Evolutionary conservation across 1,140 invertebrate species (phyloP).

Genomic region (Orussus abietinus): DNA sequence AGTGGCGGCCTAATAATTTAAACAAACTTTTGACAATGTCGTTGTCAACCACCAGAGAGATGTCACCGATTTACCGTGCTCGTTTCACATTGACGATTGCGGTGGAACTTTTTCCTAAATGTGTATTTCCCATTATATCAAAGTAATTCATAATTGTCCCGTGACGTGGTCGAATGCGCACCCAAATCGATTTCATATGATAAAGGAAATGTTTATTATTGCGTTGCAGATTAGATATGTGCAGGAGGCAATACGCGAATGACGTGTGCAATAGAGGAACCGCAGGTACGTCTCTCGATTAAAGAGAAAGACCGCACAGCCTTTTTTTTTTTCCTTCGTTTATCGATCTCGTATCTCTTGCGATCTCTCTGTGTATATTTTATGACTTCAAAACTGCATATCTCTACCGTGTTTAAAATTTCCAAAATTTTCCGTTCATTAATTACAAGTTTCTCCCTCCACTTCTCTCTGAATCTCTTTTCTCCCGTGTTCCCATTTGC

Average conservation of each 20-base stretch:
- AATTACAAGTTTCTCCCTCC: not conserved
- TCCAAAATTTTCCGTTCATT: conserved; percentile 4
- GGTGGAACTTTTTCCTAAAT: no score
- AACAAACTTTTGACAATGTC: no score
- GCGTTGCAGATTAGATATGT: conserved; percentile 95
- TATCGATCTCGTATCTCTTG: conserved; percentile 7
- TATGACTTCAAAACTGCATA: not conserved
- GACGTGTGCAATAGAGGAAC: conserved; percentile 96
- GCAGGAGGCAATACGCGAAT: conserved; percentile 89
- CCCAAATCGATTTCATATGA: conserved; percentile 27
- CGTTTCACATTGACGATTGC: no score
- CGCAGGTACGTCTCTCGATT: conserved; percentile 74
- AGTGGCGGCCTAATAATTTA: no score
- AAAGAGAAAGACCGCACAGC: conserved; percentile 5
- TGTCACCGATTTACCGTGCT: no score
- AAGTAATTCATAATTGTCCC: conserved; percentile 29
- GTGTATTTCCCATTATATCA: no score
- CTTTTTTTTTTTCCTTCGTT: not conserved
- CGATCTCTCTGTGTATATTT: not conserved
- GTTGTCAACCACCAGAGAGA: no score
- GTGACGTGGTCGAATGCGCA: conserved; percentile 32
- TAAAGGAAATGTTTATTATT: conserved; percentile 52
- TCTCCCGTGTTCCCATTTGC: no score
- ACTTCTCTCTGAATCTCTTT: not conserved
- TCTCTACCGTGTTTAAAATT: not conserved